phyloP scores from a whole-genome alignment of 2,888 invertebrate species.

The Catocala fraxini region DNA sequence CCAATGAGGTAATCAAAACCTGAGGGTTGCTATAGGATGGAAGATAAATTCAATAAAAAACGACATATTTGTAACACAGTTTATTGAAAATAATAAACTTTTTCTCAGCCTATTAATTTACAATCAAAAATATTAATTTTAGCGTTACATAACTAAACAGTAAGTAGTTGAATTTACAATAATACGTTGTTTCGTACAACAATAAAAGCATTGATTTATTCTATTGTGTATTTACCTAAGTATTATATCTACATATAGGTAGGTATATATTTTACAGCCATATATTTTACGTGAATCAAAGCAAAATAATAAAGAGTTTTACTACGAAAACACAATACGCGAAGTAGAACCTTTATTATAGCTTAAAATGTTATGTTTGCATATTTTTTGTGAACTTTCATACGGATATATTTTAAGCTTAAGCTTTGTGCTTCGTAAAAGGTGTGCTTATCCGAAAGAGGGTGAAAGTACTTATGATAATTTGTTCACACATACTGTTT shows the following conservation, averaged over 20 bases:
- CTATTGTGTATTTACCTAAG: conserved; percentile 20
- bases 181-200: conserved; percentile 47
- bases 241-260: conserved; percentile 38
- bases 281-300: conserved; percentile 16
- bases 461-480: too few relatives aligned
- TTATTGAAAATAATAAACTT: conserved; percentile 85
- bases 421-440: too few relatives aligned
- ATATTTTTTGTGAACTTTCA: too few relatives aligned
- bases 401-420: too few relatives aligned
- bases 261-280: conserved; percentile 34
- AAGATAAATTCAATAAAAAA: conserved; percentile 29
- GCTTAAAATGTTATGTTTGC: too few relatives aligned
- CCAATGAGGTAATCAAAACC: too few relatives aligned
- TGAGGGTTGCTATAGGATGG: background rate
- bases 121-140: conserved; percentile 56
- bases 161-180: conserved; percentile 45
- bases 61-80: conserved; percentile 67
- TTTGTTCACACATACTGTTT: too few relatives aligned
- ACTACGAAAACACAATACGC: conserved; percentile 9
- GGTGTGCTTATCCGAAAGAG: too few relatives aligned
- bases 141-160: conserved; percentile 44
- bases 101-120: conserved; percentile 64
- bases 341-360: too few relatives aligned
- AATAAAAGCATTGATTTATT: conserved; percentile 55
- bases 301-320: background rate